These are phyloP conservation scores for Xestia xanthographa DNA, from an alignment of 2,888 invertebrate genomes.

Conservation along the genomic window DNA sequence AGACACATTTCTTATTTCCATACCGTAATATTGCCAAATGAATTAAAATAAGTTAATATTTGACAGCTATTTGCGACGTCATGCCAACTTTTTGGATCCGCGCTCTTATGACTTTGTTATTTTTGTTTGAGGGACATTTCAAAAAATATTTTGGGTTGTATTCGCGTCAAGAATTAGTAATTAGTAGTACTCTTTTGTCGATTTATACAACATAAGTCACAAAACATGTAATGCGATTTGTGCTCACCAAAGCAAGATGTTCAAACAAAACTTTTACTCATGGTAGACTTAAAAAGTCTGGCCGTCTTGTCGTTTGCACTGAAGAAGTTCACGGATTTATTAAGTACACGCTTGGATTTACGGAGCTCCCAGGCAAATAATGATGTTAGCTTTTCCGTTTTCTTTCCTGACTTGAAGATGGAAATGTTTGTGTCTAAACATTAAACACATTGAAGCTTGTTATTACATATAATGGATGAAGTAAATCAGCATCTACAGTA, in stretches of 20 bases:
- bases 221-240: neutral
- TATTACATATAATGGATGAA: constrained; percentile 33
- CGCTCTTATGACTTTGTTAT: constrained; percentile 12
- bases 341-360: neutral
- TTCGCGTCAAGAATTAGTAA: neutral
- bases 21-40: no score
- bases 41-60: no score
- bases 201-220: neutral
- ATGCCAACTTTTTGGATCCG: no score
- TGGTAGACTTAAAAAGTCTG: neutral
- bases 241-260: neutral
- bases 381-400: neutral
- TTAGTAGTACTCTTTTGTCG: no score
- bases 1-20: no score
- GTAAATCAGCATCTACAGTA: constrained; percentile 23
- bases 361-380: neutral
- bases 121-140: constrained; percentile 19
- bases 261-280: neutral
- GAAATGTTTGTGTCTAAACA: constrained; percentile 1
- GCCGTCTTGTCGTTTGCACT: neutral
- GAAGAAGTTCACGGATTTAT: neutral
- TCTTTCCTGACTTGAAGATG: neutral
- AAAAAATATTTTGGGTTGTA: constrained; percentile 3
- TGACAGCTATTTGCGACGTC: no score
- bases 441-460: constrained; percentile 18